Conservation (phyloP, 2,797 vertebrate genomes). For the Lates japonicus region DNA sequence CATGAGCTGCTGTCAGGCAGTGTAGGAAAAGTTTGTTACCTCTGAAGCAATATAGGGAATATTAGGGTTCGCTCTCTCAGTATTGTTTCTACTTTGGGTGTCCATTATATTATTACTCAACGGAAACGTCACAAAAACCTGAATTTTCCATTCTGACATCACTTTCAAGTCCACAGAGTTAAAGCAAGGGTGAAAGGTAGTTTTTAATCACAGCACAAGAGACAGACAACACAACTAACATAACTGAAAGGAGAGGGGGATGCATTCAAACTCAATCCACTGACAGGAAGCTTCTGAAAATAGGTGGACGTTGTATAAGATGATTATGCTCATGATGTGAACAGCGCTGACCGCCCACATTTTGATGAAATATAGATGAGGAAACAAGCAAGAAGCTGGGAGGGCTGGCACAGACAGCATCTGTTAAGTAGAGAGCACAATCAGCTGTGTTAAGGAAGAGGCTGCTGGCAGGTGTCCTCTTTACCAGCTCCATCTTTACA, state of each 20-base stretch:
- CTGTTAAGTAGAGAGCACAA: constrained; percentile 22
- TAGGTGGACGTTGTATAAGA: constrained; percentile 26
- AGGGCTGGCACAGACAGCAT: constrained; percentile 28
- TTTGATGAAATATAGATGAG: constrained; percentile 60
- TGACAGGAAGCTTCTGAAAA: constrained; percentile 28
- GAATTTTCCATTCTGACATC: background rate
- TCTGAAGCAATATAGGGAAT: background rate
- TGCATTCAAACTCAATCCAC: background rate
- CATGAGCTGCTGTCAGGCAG: background rate
- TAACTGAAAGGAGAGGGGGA: background rate
- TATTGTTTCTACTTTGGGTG: background rate
- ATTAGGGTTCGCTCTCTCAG: background rate
- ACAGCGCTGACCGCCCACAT: constrained; percentile 42
- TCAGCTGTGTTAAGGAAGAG: constrained; percentile 7
- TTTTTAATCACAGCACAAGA: background rate
- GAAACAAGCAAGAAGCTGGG: constrained; percentile 24
- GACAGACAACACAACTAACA: background rate
- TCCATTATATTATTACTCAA: constrained; percentile 7
- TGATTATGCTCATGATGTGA: constrained; percentile 33
- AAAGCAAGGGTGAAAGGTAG: background rate
- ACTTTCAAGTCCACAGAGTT: background rate
- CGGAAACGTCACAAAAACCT: background rate
- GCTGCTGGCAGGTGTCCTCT: background rate
- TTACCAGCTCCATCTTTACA: background rate
- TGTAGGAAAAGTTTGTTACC: background rate